Evolutionary conservation across 2,113 vertebrate species (phyloP).

Genomic region (Tychaedon coryphoeus): DNA sequence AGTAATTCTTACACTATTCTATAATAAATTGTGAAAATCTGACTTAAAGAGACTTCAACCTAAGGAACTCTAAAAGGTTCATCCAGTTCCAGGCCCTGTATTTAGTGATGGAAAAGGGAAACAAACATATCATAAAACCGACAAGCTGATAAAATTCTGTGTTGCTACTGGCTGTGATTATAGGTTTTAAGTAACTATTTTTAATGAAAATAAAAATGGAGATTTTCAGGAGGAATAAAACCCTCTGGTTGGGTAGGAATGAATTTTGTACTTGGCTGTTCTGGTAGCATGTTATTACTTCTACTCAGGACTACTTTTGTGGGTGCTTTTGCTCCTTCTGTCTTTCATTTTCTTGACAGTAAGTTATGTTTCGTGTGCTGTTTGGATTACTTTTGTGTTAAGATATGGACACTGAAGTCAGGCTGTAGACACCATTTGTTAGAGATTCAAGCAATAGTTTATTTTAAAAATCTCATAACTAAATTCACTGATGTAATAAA

Average conservation of each 20-base stretch:
- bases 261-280: background rate
- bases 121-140: background rate
- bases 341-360: background rate
- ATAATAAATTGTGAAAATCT: background rate
- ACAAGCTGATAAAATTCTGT: background rate
- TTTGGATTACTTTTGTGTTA: background rate
- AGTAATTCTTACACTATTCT: background rate
- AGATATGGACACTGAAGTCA: background rate
- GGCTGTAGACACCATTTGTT: background rate
- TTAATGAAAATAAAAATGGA: background rate
- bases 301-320: background rate
- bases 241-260: background rate
- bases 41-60: background rate
- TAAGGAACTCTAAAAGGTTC: background rate
- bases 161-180: background rate
- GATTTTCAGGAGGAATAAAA: background rate
- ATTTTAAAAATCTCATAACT: background rate
- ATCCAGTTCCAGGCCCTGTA: background rate
- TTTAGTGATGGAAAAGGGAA: background rate
- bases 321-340: background rate
- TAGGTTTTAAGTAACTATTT: background rate
- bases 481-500: background rate
- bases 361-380: background rate
- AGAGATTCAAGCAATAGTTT: background rate
- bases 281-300: background rate